Conservation (phyloP, 2,888 invertebrate genomes). For the Sepiola atlantica region DNA sequence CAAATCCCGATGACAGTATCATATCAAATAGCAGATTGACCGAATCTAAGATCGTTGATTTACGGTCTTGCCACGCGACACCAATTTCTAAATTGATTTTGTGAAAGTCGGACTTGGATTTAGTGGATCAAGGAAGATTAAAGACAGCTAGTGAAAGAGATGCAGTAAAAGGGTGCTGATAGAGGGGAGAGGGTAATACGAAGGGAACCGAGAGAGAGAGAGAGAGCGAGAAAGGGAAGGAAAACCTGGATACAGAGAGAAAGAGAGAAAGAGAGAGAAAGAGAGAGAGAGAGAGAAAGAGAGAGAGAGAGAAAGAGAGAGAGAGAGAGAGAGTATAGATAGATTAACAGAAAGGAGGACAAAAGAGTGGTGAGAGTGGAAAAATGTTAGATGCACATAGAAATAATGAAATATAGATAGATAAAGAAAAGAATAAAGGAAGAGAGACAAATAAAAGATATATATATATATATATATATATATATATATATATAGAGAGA, state of each 20-base stretch:
- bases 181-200: neutral
- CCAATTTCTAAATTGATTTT: constrained; percentile 6
- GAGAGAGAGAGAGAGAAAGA: neutral
- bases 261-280: neutral
- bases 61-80: neutral
- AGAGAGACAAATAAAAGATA: too few species aligned
- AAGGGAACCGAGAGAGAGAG: neutral
- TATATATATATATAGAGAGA: too few species aligned
- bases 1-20: neutral
- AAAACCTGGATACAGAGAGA: neutral
- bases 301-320: neutral
- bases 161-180: too few species aligned
- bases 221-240: neutral
- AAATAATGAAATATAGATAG: too few species aligned
- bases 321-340: neutral
- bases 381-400: too few species aligned
- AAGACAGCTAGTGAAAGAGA: too few species aligned
- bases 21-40: neutral
- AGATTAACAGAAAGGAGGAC: neutral
- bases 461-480: too few species aligned
- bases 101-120: constrained; percentile 16
- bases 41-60: neutral
- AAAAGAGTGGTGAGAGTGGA: neutral
- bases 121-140: neutral
- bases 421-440: too few species aligned